Evolutionary conservation across 2,888 invertebrate genomes (phyloP), one percentile per base, ranked within the genome.

Genomic region (Drosophila neutralis): DNA sequence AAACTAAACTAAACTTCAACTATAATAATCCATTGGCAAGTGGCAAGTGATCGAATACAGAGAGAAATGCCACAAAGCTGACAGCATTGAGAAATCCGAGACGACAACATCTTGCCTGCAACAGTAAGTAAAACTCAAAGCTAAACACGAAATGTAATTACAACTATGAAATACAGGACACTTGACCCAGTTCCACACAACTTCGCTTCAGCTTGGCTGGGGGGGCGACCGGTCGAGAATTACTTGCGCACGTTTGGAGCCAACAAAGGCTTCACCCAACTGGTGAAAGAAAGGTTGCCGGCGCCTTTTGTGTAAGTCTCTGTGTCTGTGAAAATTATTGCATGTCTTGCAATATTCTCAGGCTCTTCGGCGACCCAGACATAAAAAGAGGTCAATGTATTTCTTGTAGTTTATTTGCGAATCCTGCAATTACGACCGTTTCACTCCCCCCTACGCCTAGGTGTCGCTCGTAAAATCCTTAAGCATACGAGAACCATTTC

Each of bases 371-470:
- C 11, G 48, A 27, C 42, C 68, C 68, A 62, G 72, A 54, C 70
- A 64, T 49, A 45, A 65, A 81, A 70, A 82, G 76, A 80, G 89
- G 89, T 89, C 90, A 87, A 90, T 81, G 89, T 82, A 71, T 89
- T 81, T 88, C 74, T 73, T 83, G 72, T 80, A 76, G 69, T 78
- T 83, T 80, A 74, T 84, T 69, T 77, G 56, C 71, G 60, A 36
- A 36, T 62, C 60, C 68, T 64, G 67, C 60, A 58, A 57, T 57
- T 48, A 24, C 35, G n/a, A 4, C 40, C 27, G 27, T 8, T 15
- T 2, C 56, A 27, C 36, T 8, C 49, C 21, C 27, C 27, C 49
- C 38, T 56, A 18, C 35, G 15, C 15, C 60, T 27, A 42, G n/a
- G 31, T 38, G n/a, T 42, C 27, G 77, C 71, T 70, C 88, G 73